These are phyloP conservation scores for Scalopus aquaticus DNA, from an alignment of 2,113 vertebrate species.

Conservation along the genomic window DNA sequence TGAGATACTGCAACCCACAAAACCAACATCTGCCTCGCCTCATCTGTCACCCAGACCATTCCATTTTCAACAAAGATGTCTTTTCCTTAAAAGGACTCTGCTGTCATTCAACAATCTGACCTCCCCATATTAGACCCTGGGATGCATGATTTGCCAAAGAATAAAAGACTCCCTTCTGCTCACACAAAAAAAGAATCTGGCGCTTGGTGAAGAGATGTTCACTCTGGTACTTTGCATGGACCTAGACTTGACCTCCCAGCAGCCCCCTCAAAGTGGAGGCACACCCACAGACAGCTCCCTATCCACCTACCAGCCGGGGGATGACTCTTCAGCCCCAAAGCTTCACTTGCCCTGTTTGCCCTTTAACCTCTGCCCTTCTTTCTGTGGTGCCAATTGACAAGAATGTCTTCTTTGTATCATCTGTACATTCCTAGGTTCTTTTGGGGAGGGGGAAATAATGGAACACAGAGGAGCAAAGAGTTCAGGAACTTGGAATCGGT, in stretches of 20 bases:
- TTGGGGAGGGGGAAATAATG: background rate
- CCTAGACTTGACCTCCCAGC: background rate
- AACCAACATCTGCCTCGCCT: background rate
- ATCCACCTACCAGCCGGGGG: background rate
- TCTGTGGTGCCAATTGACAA: constrained; percentile 12
- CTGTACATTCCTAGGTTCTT: background rate
- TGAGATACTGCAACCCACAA: background rate
- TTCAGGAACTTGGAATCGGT: background rate
- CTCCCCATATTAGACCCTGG: constrained; percentile 31
- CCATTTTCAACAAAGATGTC: constrained; percentile 14
- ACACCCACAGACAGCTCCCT: background rate
- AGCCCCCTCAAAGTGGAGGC: background rate
- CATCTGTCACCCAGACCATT: constrained; percentile 37
- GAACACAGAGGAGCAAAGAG: background rate
- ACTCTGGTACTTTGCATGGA: background rate
- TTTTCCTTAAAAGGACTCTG: background rate
- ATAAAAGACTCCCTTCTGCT: constrained; percentile 73
- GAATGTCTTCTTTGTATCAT: constrained; percentile 25
- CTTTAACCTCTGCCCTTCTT: constrained; percentile 39
- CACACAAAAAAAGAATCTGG: background rate
- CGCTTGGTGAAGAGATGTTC: background rate
- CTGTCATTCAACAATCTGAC: constrained; percentile 16
- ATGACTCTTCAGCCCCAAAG: background rate
- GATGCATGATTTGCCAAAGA: constrained; percentile 43
- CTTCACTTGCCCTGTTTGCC: background rate